These are phyloP conservation scores for Pachymerium ferrugineum DNA, from an alignment of 2,888 invertebrate genomes.

Conservation along the genomic window DNA sequence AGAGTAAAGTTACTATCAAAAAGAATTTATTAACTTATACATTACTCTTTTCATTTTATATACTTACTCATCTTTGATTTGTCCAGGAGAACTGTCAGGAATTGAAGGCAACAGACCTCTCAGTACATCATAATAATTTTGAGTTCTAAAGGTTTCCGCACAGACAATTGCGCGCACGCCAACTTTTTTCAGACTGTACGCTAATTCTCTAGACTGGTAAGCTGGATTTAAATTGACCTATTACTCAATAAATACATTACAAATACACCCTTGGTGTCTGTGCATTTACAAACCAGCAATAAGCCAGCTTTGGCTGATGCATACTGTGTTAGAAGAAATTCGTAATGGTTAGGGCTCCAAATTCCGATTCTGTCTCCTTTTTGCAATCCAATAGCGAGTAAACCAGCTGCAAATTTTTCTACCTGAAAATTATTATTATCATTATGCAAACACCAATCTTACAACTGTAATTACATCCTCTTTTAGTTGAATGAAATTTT, in stretches of 20 bases:
- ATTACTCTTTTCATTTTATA: not conserved
- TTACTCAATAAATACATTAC: too few species aligned
- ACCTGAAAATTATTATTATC: too few species aligned
- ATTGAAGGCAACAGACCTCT: constrained; percentile 57
- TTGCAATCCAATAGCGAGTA: constrained; percentile 61
- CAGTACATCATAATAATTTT: constrained; percentile 63
- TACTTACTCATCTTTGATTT: not conserved
- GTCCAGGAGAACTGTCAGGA: constrained; percentile 36
- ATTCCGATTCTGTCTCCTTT: constrained; percentile 70
- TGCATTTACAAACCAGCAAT: constrained; percentile 70
- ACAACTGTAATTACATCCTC: too few species aligned
- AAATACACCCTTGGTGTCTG: too few species aligned
- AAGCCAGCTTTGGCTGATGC: constrained; percentile 68
- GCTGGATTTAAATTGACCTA: constrained; percentile 61
- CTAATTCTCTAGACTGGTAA: constrained; percentile 63
- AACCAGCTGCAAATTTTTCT: constrained; percentile 64
- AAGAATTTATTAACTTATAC: not conserved
- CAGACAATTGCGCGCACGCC: constrained; percentile 62
- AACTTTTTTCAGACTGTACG: constrained; percentile 66
- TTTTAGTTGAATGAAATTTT: not conserved
- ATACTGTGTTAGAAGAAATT: constrained; percentile 68
- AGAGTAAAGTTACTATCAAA: not conserved
- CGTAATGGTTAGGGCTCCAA: constrained; percentile 69
- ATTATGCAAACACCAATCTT: too few species aligned
- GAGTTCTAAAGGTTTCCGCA: constrained; percentile 58